phyloP scores from a whole-genome alignment of 1,140 invertebrate species.

The Leptinotarsa texana region DNA sequence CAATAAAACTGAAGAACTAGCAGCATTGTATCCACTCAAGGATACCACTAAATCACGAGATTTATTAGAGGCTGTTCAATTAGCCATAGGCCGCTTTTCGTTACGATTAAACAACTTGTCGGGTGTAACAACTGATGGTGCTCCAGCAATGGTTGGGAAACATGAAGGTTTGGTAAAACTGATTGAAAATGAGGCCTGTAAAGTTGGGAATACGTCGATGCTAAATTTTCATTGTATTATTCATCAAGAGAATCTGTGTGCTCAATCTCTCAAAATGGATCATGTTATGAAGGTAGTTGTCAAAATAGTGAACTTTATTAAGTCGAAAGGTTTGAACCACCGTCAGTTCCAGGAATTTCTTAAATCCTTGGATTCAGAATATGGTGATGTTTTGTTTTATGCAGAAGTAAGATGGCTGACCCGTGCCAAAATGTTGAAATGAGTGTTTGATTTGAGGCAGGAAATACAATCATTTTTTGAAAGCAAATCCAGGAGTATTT shows the following conservation, averaged over 20 bases:
- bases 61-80: neutral
- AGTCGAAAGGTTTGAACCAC: conserved; percentile 47
- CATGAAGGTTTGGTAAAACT: neutral
- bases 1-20: neutral
- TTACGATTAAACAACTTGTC: neutral
- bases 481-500: neutral
- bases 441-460: conserved; percentile 32
- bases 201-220: neutral
- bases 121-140: neutral
- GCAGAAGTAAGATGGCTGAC: conserved; percentile 46
- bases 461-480: neutral
- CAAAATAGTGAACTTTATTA: conserved; percentile 49
- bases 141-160: neutral
- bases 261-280: conserved; percentile 40
- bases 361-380: conserved; percentile 45
- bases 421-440: conserved; percentile 40
- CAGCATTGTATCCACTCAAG: neutral
- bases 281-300: conserved; percentile 46
- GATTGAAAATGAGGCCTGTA: neutral
- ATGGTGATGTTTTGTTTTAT: conserved; percentile 43
- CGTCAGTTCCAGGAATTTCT: conserved; percentile 50
- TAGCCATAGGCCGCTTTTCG: neutral
- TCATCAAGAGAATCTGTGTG: conserved; percentile 47
- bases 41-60: neutral
- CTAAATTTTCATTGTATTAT: conserved; percentile 48